Evolutionary conservation across 2,113 vertebrate species (phyloP).

Genomic region (Trichechus manatus): DNA sequence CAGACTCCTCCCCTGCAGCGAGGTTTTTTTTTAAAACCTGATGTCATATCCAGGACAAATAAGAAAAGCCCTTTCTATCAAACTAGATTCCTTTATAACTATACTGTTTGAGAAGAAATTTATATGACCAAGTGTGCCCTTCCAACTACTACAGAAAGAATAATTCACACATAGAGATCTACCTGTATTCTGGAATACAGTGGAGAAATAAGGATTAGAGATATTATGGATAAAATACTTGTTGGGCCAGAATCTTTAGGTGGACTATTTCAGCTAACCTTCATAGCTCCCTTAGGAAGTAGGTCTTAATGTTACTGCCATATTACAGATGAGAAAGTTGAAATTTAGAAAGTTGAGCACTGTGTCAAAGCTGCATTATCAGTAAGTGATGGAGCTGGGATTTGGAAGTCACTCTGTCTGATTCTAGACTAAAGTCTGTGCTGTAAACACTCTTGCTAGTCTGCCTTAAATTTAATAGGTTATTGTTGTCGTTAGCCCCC

Average conservation of each 20-base stretch:
- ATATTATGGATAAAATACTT: not conserved
- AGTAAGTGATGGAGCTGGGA: not conserved
- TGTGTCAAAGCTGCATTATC: not conserved
- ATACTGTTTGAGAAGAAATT: not conserved
- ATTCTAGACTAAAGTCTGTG: not conserved
- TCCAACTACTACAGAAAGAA: not conserved
- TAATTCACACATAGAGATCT: not conserved
- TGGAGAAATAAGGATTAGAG: not conserved
- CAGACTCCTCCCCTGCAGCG: not conserved
- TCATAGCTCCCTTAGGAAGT: not conserved
- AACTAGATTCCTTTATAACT: not conserved
- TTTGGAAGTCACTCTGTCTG: accelerated
- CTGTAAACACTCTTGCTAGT: not conserved
- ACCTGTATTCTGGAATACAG: not conserved
- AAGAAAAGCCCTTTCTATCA: conserved; percentile 3
- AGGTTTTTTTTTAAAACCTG: not conserved
- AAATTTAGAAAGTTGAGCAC: not conserved
- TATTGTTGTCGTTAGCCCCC: not conserved
- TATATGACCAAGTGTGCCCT: not conserved
- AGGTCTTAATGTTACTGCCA: not conserved
- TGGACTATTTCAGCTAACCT: not conserved
- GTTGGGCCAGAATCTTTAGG: not conserved
- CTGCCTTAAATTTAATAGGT: not conserved
- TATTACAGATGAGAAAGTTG: not conserved
- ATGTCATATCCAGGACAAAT: conserved; percentile 41